Evolutionary conservation across 64 coral and sea anemone genomes (phyloP), one percentile per base, ranked within the genome.

Genomic region (Dendronephthya gigantea): DNA sequence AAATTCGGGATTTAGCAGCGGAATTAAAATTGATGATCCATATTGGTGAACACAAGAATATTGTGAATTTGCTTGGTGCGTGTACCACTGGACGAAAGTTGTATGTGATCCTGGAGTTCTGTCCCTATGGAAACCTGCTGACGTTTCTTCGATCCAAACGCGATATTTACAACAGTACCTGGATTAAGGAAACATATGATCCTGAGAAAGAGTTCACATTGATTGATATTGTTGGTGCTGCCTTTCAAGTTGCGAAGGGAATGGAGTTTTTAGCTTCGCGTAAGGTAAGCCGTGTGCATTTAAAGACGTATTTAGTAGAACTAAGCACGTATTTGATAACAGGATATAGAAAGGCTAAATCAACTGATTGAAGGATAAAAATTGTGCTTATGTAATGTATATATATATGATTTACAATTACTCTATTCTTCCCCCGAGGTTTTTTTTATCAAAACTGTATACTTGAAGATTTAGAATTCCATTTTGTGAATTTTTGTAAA

Each of bases 201-300:
- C 94, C 90, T 2, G 89, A 90, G 15, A 29, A 32, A 23, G 88
- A 92, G 41, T 88, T 92, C 14, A 92, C 88, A 9, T 51, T 96
- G 29, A 82, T 82, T 29, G 84, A 96, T 69, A 49, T 88, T 22
- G 91, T 89, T 19, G 51, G 82, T 65, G 83, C 70, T 47, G 82
- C 90, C 0, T 96, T 90, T 68, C 90, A 96, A 75, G 49, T 96
- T 40, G 88, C 85, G 7, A 84, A 86, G 56, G 94, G 94, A 29
- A 96, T 96, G 90, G 94, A 96, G 35, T 96, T 92, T 41, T 68
- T 96, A 35, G 88, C 94, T 6, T 92, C 94, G 0, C 92, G 88
- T 65, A 92, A 96, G 91, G 94, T 96, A 83, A 51, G 45, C 41
- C 22, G 28, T 7, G 49, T 28, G 14, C n/a, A 14, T 58, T n/a